These are phyloP conservation scores for Tapera naevia DNA, from an alignment of 2,797 vertebrate genomes.

Conservation along the genomic window DNA sequence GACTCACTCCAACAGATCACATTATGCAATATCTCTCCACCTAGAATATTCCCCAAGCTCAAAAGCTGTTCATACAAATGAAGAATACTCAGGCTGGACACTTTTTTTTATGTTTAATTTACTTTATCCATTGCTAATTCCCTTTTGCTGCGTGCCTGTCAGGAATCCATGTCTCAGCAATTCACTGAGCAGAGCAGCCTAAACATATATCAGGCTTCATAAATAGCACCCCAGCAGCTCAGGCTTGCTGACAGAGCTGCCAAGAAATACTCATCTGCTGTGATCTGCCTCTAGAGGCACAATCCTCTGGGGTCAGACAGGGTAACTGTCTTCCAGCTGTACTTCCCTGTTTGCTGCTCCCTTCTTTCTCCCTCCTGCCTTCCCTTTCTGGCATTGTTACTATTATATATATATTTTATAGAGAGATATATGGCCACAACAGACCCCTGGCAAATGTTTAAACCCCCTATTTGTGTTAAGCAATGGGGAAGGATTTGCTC, in stretches of 20 bases:
- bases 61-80: background rate
- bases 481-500: background rate
- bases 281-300: background rate
- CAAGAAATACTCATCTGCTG: background rate
- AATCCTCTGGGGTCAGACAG: background rate
- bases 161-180: constrained; percentile 43
- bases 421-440: background rate
- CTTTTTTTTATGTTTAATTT: constrained; percentile 41
- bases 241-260: constrained; percentile 13
- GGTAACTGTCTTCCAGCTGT: background rate
- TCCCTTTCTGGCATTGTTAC: background rate
- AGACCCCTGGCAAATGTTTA: background rate
- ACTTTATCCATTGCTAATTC: constrained; percentile 44
- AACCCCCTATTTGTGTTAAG: background rate
- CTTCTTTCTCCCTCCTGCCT: background rate
- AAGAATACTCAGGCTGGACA: background rate
- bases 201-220: background rate
- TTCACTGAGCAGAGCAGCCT: background rate
- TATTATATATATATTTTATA: background rate
- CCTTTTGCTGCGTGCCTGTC: background rate
- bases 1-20: no score
- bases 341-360: background rate
- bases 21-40: background rate
- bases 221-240: background rate
- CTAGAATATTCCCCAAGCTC: background rate